Conservation (phyloP, 2,113 vertebrate species). For the Percopsis transmontana region DNA sequence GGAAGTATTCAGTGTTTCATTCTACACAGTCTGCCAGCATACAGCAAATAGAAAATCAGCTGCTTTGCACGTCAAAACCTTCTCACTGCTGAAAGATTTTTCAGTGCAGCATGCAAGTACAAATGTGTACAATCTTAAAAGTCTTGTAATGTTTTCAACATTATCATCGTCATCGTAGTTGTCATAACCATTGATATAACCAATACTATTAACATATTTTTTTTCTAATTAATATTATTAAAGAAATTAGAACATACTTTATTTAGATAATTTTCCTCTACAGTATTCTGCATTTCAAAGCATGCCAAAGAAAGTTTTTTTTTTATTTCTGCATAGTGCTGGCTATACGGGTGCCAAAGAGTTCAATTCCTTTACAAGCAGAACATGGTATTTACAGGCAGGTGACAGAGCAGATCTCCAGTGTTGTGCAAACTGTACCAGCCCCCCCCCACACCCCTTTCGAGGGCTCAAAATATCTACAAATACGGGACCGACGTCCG, state of each 20-base stretch:
- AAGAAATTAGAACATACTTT: constrained; percentile 72
- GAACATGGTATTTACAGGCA: constrained; percentile 73
- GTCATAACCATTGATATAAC: constrained; percentile 24
- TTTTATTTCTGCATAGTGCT: constrained; percentile 82
- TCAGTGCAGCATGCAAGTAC: constrained; percentile 81
- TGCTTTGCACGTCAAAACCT: constrained; percentile 53
- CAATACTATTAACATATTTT: constrained; percentile 43
- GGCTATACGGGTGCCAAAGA: constrained; percentile 78
- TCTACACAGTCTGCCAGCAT: constrained; percentile 71
- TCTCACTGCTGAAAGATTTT: constrained; percentile 45
- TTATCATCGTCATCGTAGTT: constrained; percentile 27
- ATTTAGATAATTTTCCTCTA: constrained; percentile 61
- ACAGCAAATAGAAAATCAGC: constrained; percentile 51
- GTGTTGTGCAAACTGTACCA: constrained; percentile 64
- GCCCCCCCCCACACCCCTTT: constrained; percentile 27
- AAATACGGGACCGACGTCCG: constrained; percentile 49
- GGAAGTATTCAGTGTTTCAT: constrained; percentile 72
- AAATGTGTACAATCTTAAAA: constrained; percentile 75
- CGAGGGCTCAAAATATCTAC: constrained; percentile 68
- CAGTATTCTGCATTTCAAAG: constrained; percentile 82
- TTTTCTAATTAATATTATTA: constrained; percentile 48
- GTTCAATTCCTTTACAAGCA: constrained; percentile 70
- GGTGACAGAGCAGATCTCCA: constrained; percentile 58
- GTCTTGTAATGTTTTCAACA: constrained; percentile 41
- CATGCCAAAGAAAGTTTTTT: constrained; percentile 77